Evolutionary conservation across 2,113 vertebrate genomes (phyloP).

Genomic region (Scatophagus argus): DNA sequence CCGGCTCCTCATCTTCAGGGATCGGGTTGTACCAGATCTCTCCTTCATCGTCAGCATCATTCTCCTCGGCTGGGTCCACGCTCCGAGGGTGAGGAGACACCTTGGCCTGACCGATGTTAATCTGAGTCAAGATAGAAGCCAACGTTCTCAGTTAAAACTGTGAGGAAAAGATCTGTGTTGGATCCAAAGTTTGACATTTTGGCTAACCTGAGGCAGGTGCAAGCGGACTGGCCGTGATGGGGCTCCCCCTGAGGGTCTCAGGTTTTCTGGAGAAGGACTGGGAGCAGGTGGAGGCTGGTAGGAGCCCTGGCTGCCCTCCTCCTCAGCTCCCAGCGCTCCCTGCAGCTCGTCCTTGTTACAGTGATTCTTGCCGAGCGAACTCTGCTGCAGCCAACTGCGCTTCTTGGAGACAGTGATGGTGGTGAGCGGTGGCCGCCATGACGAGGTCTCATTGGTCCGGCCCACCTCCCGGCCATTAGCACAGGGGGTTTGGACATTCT

Average conservation of each 20-base stretch:
- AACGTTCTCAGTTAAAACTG: not conserved
- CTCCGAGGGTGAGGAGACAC: conserved; percentile 46
- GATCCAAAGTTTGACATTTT: not conserved
- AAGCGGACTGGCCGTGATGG: conserved; percentile 16
- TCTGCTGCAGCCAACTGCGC: conserved; percentile 97
- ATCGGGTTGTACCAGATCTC: conserved; percentile 99
- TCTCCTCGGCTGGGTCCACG: conserved; percentile 88
- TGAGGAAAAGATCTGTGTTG: not conserved
- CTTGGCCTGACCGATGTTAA: conserved; percentile 45
- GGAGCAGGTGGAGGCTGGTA: conserved; percentile 59
- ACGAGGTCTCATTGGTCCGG: conserved; percentile 69
- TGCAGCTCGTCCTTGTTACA: conserved; percentile 79
- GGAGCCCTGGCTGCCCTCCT: conserved; percentile 68
- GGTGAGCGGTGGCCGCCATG: conserved; percentile 82
- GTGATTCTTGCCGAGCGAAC: conserved; percentile 77
- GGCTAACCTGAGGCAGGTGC: conserved; percentile 67
- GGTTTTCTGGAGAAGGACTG: conserved; percentile 73
- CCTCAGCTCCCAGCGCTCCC: conserved; percentile 74
- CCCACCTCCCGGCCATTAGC: conserved; percentile 79
- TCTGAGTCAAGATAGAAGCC: conserved; percentile 29
- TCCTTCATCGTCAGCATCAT: conserved; percentile 95
- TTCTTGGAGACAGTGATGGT: conserved; percentile 98
- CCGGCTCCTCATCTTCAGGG: conserved; percentile 92
- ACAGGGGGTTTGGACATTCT: conserved; percentile 87
- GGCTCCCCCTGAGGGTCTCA: conserved; percentile 49